A percentile compares a stretch with the other conserved stretches of the same genome.
Conservation (phyloP, 2,113 vertebrate species). For the Naja naja region DNA sequence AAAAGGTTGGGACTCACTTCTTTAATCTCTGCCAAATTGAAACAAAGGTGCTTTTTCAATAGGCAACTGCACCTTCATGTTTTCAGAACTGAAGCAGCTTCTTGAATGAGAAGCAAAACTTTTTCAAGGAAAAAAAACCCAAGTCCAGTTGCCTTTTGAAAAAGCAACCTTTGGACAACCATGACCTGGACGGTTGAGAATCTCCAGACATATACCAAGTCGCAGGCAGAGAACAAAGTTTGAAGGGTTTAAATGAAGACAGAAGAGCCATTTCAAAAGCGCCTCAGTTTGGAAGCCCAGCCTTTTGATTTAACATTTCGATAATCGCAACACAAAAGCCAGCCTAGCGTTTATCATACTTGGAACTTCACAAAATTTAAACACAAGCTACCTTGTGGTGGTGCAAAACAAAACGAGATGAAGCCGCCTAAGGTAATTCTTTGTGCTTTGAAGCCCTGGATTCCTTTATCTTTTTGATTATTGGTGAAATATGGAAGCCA, state of each 20-base stretch:
- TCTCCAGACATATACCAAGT: neutral
- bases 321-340: neutral
- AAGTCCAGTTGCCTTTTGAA: neutral
- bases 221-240: neutral
- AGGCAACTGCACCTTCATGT: neutral
- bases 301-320: slow-evolving; percentile 9
- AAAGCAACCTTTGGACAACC: neutral
- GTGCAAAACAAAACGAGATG: neutral
- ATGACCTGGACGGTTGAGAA: neutral
- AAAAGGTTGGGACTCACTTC: neutral
- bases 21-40: neutral
- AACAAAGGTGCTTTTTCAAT: neutral
- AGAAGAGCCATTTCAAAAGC: neutral
- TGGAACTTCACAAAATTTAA: slow-evolving; percentile 16
- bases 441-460: slow-evolving; percentile 26
- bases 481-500: slow-evolving; percentile 18
- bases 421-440: slow-evolving; percentile 32
- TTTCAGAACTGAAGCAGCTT: neutral
- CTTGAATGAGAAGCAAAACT: neutral
- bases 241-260: neutral
- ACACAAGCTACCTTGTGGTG: slow-evolving; percentile 30
- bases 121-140: neutral
- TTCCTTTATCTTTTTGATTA: slow-evolving; percentile 34
- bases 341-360: neutral
- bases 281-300: neutral